Percentiles rank a stretch among this genome's conserved stretches.
Evolutionary conservation across 37 sponge, comb jelly and placozoan genomes (phyloP).

Genomic region (Crambe crambe): DNA sequence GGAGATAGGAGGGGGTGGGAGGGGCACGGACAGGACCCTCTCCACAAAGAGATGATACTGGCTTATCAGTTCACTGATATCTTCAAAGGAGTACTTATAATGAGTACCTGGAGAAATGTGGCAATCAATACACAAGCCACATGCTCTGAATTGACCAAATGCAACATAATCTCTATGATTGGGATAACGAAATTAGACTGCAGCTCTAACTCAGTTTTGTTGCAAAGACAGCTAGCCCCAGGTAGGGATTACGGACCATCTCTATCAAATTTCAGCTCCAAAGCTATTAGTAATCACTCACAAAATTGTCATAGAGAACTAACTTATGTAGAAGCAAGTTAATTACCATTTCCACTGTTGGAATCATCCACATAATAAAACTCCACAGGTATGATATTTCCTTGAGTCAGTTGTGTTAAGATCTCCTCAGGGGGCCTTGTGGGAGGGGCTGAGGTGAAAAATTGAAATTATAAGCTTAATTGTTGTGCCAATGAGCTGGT

Average conservation of each 20-base stretch:
- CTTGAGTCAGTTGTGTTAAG: slow-evolving; percentile 23
- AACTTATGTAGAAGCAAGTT: too few species aligned
- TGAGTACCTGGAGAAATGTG: slow-evolving; percentile 57
- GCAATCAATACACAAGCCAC: too few species aligned
- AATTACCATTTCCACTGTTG: slow-evolving; percentile 70
- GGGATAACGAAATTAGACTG: too few species aligned
- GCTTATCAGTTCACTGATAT: slow-evolving; percentile 37
- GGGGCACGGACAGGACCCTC: neutral
- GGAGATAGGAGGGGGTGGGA: slow-evolving; percentile 25
- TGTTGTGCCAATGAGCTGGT: neutral
- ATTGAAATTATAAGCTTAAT: neutral
- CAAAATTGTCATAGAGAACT: too few species aligned
- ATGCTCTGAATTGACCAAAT: too few species aligned
- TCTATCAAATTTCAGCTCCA: neutral
- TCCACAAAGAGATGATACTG: slow-evolving; percentile 23
- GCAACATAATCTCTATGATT: too few species aligned
- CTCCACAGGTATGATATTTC: slow-evolving; percentile 52
- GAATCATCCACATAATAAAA: slow-evolving; percentile 83
- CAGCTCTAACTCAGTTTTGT: neutral
- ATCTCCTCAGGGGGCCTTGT: slow-evolving; percentile 34
- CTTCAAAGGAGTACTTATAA: slow-evolving; percentile 57
- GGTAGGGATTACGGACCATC: neutral
- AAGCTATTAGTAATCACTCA: neutral
- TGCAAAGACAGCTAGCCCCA: neutral
- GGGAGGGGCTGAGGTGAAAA: slow-evolving; percentile 37